Percentiles rank a stretch among this genome's conserved stretches.
Evolutionary conservation across 2,888 invertebrate species (phyloP).

Genomic region (Acronicta aceris): DNA sequence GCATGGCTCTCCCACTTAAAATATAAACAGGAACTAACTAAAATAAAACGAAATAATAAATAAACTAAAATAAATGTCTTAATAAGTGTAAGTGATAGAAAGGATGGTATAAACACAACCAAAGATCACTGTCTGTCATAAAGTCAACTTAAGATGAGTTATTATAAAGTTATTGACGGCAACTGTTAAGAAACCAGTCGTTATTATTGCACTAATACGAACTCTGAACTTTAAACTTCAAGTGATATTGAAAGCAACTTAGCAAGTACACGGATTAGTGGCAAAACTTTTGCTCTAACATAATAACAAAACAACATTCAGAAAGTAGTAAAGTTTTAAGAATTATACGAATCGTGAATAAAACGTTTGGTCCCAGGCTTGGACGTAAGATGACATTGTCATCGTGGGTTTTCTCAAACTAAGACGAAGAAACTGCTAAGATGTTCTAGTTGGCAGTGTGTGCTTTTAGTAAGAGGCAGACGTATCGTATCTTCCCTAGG

Average conservation of each 20-base stretch:
- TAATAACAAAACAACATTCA: conserved; percentile 2
- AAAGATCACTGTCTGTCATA: conserved; percentile 3
- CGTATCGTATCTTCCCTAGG: too few species aligned
- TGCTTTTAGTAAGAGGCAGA: too few species aligned
- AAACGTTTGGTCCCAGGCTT: background rate
- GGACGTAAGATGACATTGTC: too few species aligned
- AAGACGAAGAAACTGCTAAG: too few species aligned
- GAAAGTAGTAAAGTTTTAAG: background rate
- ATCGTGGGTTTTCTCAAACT: too few species aligned
- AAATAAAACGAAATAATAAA: too few species aligned
- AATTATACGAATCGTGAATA: background rate
- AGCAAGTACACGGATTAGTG: conserved; percentile 12
- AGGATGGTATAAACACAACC: background rate
- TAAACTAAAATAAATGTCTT: too few species aligned
- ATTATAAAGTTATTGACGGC: conserved; percentile 24
- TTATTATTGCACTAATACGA: conserved; percentile 29
- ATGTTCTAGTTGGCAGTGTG: too few species aligned
- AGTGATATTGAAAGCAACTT: conserved; percentile 22
- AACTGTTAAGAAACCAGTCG: conserved; percentile 36
- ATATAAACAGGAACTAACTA: too few species aligned
- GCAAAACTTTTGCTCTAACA: background rate
- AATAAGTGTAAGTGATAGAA: background rate
- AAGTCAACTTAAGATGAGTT: conserved; percentile 6
- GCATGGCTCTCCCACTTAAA: too few species aligned
- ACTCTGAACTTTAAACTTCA: conserved; percentile 31